These are phyloP conservation scores for Hiodon tergisus DNA, from an alignment of 2,113 vertebrate genomes.

Conservation along the genomic window DNA sequence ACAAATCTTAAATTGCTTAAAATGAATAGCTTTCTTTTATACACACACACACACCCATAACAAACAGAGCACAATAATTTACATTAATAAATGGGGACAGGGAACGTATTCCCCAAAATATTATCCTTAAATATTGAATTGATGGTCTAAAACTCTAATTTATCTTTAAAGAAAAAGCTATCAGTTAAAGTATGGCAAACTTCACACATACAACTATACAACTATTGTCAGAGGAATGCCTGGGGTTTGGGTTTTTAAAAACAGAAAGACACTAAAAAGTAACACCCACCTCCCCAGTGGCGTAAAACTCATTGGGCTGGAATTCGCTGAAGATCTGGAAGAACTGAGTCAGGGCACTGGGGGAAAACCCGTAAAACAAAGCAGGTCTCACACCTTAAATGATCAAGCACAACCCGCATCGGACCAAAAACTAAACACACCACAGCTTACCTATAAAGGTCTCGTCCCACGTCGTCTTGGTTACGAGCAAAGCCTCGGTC, in stretches of 20 bases:
- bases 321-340: constrained; percentile 78
- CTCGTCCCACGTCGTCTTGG: constrained; percentile 66
- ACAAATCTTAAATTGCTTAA: too few species aligned
- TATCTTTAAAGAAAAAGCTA: too few species aligned
- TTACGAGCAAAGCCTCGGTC: constrained; percentile 58
- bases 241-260: not conserved
- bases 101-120: too few species aligned
- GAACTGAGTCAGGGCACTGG: constrained; percentile 69
- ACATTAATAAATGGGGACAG: too few species aligned
- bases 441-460: constrained; percentile 64
- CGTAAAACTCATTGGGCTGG: constrained; percentile 73
- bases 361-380: constrained; percentile 26
- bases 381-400: not conserved
- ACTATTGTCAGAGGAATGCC: not conserved
- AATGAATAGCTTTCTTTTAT: not conserved
- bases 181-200: too few species aligned
- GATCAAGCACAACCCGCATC: not conserved
- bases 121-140: too few species aligned
- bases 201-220: not conserved
- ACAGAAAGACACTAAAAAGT: not conserved
- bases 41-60: constrained; percentile 3
- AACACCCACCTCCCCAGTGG: constrained; percentile 69
- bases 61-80: too few species aligned
- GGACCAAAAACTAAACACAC: not conserved
- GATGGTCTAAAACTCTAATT: too few species aligned